Percentiles rank a stretch among this genome's conserved stretches.
phyloP scores from a whole-genome alignment of 2,113 vertebrate genomes.

The Myotis brandtii region DNA sequence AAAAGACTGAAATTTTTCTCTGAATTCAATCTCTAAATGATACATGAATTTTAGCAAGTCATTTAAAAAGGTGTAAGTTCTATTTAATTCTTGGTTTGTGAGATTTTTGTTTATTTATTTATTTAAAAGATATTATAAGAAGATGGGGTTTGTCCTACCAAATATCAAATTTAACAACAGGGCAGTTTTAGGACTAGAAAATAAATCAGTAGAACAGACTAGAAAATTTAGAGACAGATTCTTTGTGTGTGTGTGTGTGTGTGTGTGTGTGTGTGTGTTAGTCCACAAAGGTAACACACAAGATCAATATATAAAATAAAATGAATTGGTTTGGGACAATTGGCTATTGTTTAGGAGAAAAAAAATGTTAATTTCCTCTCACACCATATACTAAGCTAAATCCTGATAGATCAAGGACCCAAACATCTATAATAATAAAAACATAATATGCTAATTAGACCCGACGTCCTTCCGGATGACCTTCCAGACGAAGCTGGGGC shows the following conservation, averaged over 20 bases:
- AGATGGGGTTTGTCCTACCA: background rate
- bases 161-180: background rate
- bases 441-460: no score
- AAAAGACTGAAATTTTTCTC: background rate
- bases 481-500: no score
- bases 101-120: slow-evolving; percentile 8
- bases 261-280: background rate
- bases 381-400: background rate
- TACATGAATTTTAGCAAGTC: background rate
- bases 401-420: background rate
- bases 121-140: background rate
- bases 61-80: background rate
- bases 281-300: background rate
- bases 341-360: background rate
- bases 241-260: background rate
- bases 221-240: background rate
- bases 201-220: background rate
- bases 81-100: slow-evolving; percentile 1
- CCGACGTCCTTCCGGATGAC: fast-evolving
- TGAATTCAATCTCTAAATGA: background rate
- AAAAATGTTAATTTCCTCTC: background rate
- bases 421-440: background rate
- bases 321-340: slow-evolving; percentile 17
- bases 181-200: background rate
- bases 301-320: slow-evolving; percentile 17